Evolutionary conservation across 1,140 invertebrate species (phyloP).

Genomic region (Bemisia tabaci): DNA sequence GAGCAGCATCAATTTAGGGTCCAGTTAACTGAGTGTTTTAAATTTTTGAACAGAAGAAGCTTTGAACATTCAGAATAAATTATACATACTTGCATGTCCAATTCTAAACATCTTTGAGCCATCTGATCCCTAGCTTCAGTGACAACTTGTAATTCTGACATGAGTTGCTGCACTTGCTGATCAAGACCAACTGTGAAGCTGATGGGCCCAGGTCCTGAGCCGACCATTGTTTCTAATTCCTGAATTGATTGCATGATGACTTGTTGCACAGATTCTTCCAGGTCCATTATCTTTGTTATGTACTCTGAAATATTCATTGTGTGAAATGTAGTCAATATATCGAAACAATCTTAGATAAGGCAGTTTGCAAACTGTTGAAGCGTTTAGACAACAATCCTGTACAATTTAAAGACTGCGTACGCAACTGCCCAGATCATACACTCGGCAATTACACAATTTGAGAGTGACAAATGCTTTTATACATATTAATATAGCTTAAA

Average conservation of each 20-base stretch:
- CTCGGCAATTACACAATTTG: no score
- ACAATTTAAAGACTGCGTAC: no score
- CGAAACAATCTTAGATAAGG: no score
- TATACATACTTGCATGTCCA: constrained; percentile 73
- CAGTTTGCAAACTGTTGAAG: no score
- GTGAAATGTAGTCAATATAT: background rate
- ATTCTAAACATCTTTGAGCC: constrained; percentile 70
- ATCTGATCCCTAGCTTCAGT: constrained; percentile 67
- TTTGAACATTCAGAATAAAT: no score
- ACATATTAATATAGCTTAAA: no score
- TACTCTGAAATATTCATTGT: constrained; percentile 41
- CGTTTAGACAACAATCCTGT: no score
- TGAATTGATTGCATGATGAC: constrained; percentile 93
- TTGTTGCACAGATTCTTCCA: constrained; percentile 79
- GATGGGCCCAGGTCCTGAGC: constrained; percentile 35
- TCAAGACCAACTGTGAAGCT: constrained; percentile 35
- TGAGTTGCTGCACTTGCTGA: constrained; percentile 40
- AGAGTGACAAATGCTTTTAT: no score
- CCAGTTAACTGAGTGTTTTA: no score
- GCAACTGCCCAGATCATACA: no score
- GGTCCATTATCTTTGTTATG: constrained; percentile 79
- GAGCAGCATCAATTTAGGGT: no score
- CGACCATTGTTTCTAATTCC: constrained; percentile 58
- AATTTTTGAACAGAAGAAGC: no score
- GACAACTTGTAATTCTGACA: constrained; percentile 49